These are phyloP conservation scores for Noctuana brunneofusca DNA, from an alignment of 2,888 invertebrate genomes.

Conservation along the genomic window DNA sequence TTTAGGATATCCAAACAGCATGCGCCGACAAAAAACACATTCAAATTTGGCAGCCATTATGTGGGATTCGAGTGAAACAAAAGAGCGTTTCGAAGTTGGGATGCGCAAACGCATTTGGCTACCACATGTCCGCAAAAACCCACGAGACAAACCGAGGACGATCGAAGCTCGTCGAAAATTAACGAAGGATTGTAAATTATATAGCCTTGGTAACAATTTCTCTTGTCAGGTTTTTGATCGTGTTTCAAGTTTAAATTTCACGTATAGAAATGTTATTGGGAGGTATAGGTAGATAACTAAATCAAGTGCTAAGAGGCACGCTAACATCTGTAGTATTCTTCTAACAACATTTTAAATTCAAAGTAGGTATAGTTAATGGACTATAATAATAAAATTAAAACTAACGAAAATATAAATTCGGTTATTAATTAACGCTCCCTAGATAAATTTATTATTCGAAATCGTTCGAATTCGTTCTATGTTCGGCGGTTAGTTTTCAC, in stretches of 20 bases:
- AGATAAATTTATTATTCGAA: too few species aligned
- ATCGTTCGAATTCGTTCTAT: too few species aligned
- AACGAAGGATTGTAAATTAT: slow-evolving; percentile 41
- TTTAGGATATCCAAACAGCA: slow-evolving; percentile 47
- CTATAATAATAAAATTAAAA: too few species aligned
- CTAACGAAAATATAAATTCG: too few species aligned
- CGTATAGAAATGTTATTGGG: neutral
- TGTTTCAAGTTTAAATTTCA: slow-evolving; percentile 21
- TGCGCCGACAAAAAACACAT: slow-evolving; percentile 50
- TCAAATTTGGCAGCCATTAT: slow-evolving; percentile 55
- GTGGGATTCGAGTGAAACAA: slow-evolving; percentile 44
- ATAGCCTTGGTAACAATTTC: slow-evolving; percentile 42
- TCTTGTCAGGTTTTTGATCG: slow-evolving; percentile 28
- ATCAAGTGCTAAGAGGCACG: too few species aligned
- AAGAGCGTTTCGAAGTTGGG: slow-evolving; percentile 46
- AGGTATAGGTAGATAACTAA: neutral
- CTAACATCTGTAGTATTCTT: too few species aligned
- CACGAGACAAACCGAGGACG: slow-evolving; percentile 47
- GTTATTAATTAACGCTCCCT: too few species aligned
- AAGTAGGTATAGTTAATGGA: too few species aligned
- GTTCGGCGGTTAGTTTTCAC: too few species aligned
- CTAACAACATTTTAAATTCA: too few species aligned
- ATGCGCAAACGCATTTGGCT: slow-evolving; percentile 65
- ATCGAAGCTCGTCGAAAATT: slow-evolving; percentile 53
- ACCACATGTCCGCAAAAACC: slow-evolving; percentile 69